These are phyloP conservation scores for Pardosa pseudoannulata DNA, from an alignment of 2,888 invertebrate genomes.

Conservation along the genomic window DNA sequence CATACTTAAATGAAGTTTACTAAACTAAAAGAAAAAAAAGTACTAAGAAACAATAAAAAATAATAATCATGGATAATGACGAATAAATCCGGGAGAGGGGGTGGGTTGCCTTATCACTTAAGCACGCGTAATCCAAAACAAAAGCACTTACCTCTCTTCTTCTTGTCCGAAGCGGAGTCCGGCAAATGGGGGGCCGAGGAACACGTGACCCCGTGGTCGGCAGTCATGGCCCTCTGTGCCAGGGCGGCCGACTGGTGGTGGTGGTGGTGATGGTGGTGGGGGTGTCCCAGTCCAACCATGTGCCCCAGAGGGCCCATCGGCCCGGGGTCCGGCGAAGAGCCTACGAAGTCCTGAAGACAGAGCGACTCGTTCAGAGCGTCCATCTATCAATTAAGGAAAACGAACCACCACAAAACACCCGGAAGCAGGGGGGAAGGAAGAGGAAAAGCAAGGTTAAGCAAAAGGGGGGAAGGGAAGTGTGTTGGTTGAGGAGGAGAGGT, in stretches of 20 bases:
- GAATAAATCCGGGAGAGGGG: too few species aligned
- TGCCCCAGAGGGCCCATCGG: constrained; percentile 70
- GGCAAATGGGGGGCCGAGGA: constrained; percentile 55
- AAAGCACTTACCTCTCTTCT: constrained; percentile 65
- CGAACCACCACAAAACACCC: constrained; percentile 20
- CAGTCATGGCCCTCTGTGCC: constrained; percentile 45
- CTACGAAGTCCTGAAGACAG: constrained; percentile 76
- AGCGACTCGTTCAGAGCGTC: constrained; percentile 77
- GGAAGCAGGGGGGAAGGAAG: neutral
- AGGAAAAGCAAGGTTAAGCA: neutral
- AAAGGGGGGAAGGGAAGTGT: neutral
- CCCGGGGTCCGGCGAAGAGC: constrained; percentile 73
- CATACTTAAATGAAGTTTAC: too few species aligned
- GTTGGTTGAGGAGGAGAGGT: neutral
- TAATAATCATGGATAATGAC: too few species aligned
- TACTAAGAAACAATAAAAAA: too few species aligned
- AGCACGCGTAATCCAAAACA: too few species aligned
- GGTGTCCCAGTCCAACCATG: constrained; percentile 69
- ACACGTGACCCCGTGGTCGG: constrained; percentile 66
- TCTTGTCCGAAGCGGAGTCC: constrained; percentile 67
- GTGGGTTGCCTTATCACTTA: too few species aligned
- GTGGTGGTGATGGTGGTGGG: constrained; percentile 65
- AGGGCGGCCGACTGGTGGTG: constrained; percentile 53
- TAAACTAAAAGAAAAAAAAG: too few species aligned
- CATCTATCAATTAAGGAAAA: constrained; percentile 72